Conservation (phyloP, 2,797 vertebrate genomes). For the Aselliscus stoliczkanus region DNA sequence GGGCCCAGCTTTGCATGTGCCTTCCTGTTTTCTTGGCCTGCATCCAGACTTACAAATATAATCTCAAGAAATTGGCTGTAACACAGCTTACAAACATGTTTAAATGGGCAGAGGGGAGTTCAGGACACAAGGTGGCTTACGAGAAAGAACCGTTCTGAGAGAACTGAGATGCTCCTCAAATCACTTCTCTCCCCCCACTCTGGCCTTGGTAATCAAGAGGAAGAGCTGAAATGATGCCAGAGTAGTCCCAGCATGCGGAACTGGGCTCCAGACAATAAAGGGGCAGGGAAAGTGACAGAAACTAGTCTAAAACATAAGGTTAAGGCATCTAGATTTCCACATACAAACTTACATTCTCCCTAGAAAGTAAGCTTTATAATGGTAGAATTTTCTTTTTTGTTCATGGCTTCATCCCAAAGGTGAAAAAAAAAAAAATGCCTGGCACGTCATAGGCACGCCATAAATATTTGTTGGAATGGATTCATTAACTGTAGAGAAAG, state of each 20-base stretch:
- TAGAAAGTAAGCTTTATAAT: not conserved
- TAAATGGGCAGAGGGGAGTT: not conserved
- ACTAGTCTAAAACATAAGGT: not conserved
- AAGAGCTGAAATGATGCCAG: not conserved
- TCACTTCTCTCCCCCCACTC: not conserved
- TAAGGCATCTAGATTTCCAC: not conserved
- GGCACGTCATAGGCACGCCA: not conserved
- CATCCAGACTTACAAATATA: not conserved
- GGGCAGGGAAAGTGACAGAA: not conserved
- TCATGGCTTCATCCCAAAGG: not conserved
- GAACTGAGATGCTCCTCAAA: not conserved
- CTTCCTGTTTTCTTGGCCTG: not conserved
- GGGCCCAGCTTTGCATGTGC: not conserved
- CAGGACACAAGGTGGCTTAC: not conserved
- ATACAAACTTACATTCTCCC: not conserved
- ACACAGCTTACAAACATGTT: not conserved
- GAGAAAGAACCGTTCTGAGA: not conserved
- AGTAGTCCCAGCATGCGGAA: not conserved
- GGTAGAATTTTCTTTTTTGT: not conserved
- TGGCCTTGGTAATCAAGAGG: not conserved
- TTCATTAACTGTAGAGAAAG: not conserved
- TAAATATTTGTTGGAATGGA: not conserved
- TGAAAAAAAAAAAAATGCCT: not conserved
- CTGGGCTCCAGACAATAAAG: not conserved
- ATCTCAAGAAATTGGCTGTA: not conserved